Percentiles rank a stretch among this genome's conserved stretches.
phyloP scores from a whole-genome alignment of 2,888 invertebrate species.

The Eristalis tenax region DNA sequence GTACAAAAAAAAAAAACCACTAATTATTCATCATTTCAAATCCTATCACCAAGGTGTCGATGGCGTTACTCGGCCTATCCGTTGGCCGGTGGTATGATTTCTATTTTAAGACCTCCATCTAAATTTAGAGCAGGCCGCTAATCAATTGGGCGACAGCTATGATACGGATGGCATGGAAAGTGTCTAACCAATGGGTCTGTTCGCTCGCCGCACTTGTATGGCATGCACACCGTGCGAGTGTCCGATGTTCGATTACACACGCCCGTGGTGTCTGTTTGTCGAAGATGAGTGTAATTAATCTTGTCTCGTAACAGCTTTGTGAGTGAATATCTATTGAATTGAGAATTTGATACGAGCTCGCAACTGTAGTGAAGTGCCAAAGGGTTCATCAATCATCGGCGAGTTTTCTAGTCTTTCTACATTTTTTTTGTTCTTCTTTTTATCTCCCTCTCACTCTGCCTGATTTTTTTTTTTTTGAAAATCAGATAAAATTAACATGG shows the following conservation, averaged over 20 bases:
- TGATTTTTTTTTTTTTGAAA: neutral
- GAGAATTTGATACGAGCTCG: constrained; percentile 13
- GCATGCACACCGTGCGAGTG: too few species aligned
- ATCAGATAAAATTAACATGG: constrained; percentile 57
- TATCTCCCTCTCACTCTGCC: neutral
- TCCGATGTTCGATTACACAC: neutral
- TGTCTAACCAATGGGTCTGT: constrained; percentile 8
- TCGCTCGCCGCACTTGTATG: neutral
- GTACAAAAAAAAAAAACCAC: neutral
- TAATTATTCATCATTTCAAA: neutral
- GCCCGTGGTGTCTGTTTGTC: neutral
- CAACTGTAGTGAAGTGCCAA: constrained; percentile 46
- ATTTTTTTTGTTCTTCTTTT: neutral
- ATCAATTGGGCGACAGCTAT: neutral
- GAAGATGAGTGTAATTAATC: constrained; percentile 47
- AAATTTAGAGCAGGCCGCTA: constrained; percentile 15
- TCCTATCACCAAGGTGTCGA: neutral
- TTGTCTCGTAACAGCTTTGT: constrained; percentile 46
- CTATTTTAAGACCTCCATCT: constrained; percentile 26
- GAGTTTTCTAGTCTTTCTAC: neutral
- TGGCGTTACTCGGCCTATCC: constrained; percentile 2
- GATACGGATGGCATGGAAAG: constrained; percentile 12
- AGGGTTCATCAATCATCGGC: constrained; percentile 56
- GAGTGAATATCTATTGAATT: constrained; percentile 54
- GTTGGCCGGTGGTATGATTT: neutral